Evolutionary conservation across 2,113 vertebrate genomes (phyloP), one percentile per base, ranked within the genome.

Genomic region (Nestor notabilis): DNA sequence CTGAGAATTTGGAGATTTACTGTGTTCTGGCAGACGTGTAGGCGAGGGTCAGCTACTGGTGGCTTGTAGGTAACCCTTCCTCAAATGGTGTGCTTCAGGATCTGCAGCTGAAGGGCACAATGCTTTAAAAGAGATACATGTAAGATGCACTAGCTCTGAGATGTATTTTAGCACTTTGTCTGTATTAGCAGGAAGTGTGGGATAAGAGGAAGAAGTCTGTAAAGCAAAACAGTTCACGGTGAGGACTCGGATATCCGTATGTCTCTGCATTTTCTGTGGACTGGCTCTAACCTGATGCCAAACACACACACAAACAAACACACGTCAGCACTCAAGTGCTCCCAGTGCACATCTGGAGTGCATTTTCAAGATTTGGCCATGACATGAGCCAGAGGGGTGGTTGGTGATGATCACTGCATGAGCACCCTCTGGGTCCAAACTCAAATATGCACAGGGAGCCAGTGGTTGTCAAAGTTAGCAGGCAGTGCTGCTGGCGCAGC

Each of bases 131-230:
- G 46, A 75, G 24, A 1, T 56, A 3, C 39, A 2, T 20, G 1
- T 58, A 56, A 61, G 55, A 7, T 64, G 23, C 33, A 7, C 10
- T 60, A 31, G 11, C 20, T 79, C 27, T 2, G 2, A 43, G 37
- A 21, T 56, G 11, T 35, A 23, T 47, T 81, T 78, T 35, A 81
- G 69, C 0, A 0, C 50, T 49, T 0, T 31, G 29, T 60, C 35
- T 37, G 27, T n/a, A 4, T 58, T 46, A 71, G 70, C 61, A 75
- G 61, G 56, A 50, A 8, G 18, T 17, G 12, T 52, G 49, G 41
- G 66, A 31, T 17, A 46, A 55, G 25, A 52, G 46, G 35, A 70
- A 41, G 65, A 70, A 46, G 49, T 61, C 58, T 63, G 31, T 58
- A 19, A 86, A 49, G 31, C 18, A 58, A 5, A 89, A 5, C 6